Evolutionary conservation across 2,797 vertebrate species (phyloP).

Genomic region (Rachycentron canadum): DNA sequence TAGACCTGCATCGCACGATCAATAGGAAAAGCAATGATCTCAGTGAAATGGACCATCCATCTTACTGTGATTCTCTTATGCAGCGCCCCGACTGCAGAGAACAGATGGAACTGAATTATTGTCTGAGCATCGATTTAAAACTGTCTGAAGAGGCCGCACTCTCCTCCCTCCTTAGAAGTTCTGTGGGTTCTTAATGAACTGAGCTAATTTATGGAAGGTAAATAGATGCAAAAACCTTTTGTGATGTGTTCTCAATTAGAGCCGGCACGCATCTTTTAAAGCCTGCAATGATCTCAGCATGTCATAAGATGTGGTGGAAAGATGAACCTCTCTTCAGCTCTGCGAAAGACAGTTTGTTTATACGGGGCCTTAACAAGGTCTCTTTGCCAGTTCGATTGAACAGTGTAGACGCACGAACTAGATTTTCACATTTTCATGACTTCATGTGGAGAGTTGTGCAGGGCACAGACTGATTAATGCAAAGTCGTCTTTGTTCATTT

Average conservation of each 20-base stretch:
- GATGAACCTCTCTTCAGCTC: not conserved
- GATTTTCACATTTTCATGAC: conserved; percentile 3
- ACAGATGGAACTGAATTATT: conserved; percentile 72
- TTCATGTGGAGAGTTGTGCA: not conserved
- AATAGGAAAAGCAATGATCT: conserved; percentile 79
- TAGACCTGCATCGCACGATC: conserved; percentile 68
- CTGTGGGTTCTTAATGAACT: conserved; percentile 43
- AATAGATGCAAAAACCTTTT: conserved; percentile 24
- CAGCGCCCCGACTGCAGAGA: conserved; percentile 47
- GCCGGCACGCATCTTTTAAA: conserved; percentile 6
- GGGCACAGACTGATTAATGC: conserved; percentile 23
- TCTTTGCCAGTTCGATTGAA: no score
- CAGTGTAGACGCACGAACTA: not conserved
- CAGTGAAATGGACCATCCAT: conserved; percentile 74
- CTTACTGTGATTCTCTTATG: conserved; percentile 70
- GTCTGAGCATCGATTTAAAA: conserved; percentile 67
- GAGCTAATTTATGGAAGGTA: conserved; percentile 32
- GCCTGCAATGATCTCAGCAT: not conserved
- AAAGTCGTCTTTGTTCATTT: conserved; percentile 28
- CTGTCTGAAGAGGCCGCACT: conserved; percentile 50
- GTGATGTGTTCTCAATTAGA: conserved; percentile 13
- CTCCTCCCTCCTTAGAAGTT: conserved; percentile 33
- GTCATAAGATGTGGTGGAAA: not conserved
- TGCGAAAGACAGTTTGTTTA: not conserved
- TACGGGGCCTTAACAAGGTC: not conserved